Evolutionary conservation across 2,888 invertebrate genomes (phyloP).

Genomic region (Eubasilissa splendida): DNA sequence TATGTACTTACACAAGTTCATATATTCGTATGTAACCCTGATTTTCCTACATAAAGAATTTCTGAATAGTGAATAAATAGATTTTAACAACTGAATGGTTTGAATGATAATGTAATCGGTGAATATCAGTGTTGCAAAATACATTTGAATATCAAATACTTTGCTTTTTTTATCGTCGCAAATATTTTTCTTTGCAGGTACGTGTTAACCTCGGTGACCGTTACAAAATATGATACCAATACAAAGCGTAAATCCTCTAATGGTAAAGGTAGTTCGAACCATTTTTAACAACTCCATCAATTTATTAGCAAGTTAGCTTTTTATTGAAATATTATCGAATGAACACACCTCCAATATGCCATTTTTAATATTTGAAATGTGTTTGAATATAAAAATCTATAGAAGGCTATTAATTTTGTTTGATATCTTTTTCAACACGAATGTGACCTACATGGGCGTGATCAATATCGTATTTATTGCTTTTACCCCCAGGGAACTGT

Average conservation of each 20-base stretch:
- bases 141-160: conserved; percentile 21
- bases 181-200: conserved; percentile 1
- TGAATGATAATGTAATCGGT: conserved; percentile 3
- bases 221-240: conserved; percentile 31
- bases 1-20: too few species aligned
- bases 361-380: conserved; percentile 7
- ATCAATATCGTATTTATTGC: conserved; percentile 3
- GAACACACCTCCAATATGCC: conserved; percentile 31
- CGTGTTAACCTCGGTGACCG: conserved; percentile 34
- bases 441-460: conserved; percentile 26
- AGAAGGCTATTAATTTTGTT: conserved; percentile 31
- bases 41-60: too few species aligned
- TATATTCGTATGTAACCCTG: too few species aligned
- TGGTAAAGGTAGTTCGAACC: conserved; percentile 19
- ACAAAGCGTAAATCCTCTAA: conserved; percentile 15
- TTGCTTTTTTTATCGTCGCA: neutral
- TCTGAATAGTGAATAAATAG: too few species aligned
- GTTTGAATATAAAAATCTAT: conserved; percentile 1
- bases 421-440: conserved; percentile 29
- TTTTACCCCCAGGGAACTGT: neutral
- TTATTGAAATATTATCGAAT: conserved; percentile 36
- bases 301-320: conserved; percentile 21
- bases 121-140: conserved; percentile 26
- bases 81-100: neutral
- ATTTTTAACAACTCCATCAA: conserved; percentile 17